A percentile compares a stretch with the other conserved stretches of the same genome.
These are phyloP conservation scores for Trididemnum nubilum DNA, from an alignment of 23 tunicate species.

Conservation along the genomic window DNA sequence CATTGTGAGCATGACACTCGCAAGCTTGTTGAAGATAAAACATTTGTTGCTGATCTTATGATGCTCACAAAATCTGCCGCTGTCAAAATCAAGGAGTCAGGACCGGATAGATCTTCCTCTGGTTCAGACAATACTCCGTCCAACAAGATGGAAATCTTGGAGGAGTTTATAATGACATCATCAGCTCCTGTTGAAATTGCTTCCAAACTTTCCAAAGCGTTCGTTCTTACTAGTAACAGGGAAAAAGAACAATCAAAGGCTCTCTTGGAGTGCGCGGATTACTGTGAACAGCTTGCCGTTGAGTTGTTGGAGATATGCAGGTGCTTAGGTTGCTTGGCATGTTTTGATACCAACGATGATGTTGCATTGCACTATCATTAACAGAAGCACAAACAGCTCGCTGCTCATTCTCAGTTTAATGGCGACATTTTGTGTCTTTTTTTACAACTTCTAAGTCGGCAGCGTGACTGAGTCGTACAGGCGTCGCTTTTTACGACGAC, in stretches of 20 bases:
- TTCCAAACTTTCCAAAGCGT: slow-evolving; percentile 73
- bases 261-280: slow-evolving; percentile 65
- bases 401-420: too few species aligned
- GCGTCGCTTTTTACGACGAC: too few species aligned
- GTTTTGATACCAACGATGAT: too few species aligned
- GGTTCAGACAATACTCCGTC: neutral
- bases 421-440: too few species aligned
- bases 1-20: slow-evolving; percentile 69
- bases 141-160: slow-evolving; percentile 71
- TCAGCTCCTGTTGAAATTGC: slow-evolving; percentile 83
- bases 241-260: slow-evolving; percentile 80
- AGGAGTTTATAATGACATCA: slow-evolving; percentile 78
- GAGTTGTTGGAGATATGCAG: slow-evolving; percentile 90
- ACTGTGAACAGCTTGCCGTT: slow-evolving; percentile 75
- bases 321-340: slow-evolving; percentile 31
- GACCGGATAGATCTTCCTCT: neutral
- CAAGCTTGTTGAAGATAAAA: slow-evolving; percentile 79
- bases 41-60: slow-evolving; percentile 80
- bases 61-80: slow-evolving; percentile 61
- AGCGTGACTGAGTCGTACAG: too few species aligned
- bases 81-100: neutral
- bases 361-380: too few species aligned
- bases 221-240: slow-evolving; percentile 59
- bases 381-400: too few species aligned
- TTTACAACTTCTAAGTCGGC: too few species aligned